phyloP scores from a whole-genome alignment of 2,113 vertebrate genomes.

The human (Homo sapiens) region GRCh38 chr1:199166501-199167000 shows the following conservation, averaged over 20 bases:
- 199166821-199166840: neutral
- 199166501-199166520: neutral
- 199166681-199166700: neutral
- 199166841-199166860: neutral
- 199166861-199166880: neutral
- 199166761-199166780: neutral
- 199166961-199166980: neutral
- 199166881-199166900: neutral
- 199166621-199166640: neutral
- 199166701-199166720: neutral
- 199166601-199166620: neutral
- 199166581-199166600: neutral
- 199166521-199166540: neutral
- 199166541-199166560: neutral
- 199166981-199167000: neutral
- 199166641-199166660: neutral
- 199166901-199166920: neutral
- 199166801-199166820: neutral
- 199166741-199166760: neutral
- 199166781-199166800: neutral
- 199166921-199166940: neutral
- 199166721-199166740: neutral
- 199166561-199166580: neutral
- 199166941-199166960: neutral
- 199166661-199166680: neutral